A percentile compares a stretch with the other conserved stretches of the same genome.
These are phyloP conservation scores for Ormyrus nitidulus DNA, from an alignment of 2,888 invertebrate genomes.

Conservation along the genomic window DNA sequence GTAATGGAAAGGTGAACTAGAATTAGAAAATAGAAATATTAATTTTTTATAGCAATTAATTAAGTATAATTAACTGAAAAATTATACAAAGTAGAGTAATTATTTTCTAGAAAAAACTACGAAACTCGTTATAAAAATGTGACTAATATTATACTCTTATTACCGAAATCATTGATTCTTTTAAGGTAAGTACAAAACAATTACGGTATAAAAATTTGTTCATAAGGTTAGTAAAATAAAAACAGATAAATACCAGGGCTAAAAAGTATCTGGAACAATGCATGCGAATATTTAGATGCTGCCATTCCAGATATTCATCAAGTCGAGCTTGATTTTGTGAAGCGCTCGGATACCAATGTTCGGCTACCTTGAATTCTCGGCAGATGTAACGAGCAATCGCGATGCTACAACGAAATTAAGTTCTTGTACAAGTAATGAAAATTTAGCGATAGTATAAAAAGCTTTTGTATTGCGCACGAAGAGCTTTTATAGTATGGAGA, in stretches of 20 bases:
- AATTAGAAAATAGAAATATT: neutral
- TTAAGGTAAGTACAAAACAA: too few relatives aligned
- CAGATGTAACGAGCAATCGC: constrained; percentile 85
- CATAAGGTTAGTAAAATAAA: too few relatives aligned
- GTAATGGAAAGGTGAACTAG: constrained; percentile 74
- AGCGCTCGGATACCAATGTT: constrained; percentile 82
- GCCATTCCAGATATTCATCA: constrained; percentile 87
- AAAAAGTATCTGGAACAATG: constrained; percentile 80
- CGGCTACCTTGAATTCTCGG: constrained; percentile 74
- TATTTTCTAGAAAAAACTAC: constrained; percentile 20
- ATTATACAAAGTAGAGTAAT: neutral
- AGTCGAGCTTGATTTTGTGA: constrained; percentile 80
- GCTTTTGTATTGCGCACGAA: too few relatives aligned
- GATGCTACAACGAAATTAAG: constrained; percentile 76
- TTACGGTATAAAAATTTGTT: too few relatives aligned
- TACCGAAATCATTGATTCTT: too few relatives aligned
- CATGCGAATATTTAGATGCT: constrained; percentile 81
- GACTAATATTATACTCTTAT: too few relatives aligned
- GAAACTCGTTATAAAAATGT: too few relatives aligned
- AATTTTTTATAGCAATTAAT: too few relatives aligned
- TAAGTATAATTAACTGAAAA: neutral
- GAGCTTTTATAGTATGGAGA: too few relatives aligned
- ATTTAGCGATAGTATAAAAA: too few relatives aligned
- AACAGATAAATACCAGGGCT: constrained; percentile 75
- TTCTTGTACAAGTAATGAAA: too few relatives aligned